Evolutionary conservation across 1,140 invertebrate genomes (phyloP), one percentile per base, ranked within the genome.

Genomic region (Drosophila chauvacae): DNA sequence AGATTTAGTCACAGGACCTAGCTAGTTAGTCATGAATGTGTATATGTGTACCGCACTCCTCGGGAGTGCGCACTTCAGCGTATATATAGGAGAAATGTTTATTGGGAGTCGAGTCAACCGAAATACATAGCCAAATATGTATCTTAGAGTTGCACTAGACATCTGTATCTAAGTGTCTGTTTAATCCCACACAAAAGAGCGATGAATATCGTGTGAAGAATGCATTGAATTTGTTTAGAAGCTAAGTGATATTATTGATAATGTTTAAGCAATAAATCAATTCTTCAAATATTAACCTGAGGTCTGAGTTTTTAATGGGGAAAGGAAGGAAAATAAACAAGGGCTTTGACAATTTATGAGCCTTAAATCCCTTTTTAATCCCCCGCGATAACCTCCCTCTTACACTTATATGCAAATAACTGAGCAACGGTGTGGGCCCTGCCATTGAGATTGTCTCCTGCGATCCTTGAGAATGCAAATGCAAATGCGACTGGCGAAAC

Each of bases 201-300:
- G 35, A n/a, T 41, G 23, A 42, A 57, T 45, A 14, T 14, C 6
- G 42, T 30, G 30, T 42, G 65, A 37, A 41, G 70, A 72, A 73
- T 73, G 70, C 83, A 74, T 88, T 88, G 77, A 80, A 88, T 86
- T 90, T 90, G 85, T 90, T 90, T 90, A 90, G 85, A 42, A 39
- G 47, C 70, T 90, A 90, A 90, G 85, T 85, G 85, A 90, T 90
- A 90, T 90, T 90, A 90, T 90, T 90, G 85, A 90, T 90, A 81
- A 68, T 90, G 81, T 85, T 90, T 90, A 90, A 90, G 85, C 85
- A 90, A 90, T 90, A 90, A 90, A 90, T 70, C 81, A 90, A 90
- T 85, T 90, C 84, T 88, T 85, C 69, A 90, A 90, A 69, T 71
- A 79, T 79, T 51, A 77, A 75, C 28, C 28, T 35, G 11, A 7